These are phyloP conservation scores for Sebastes baramenuke DNA, from an alignment of 2,797 vertebrate species.

Conservation along the genomic window DNA sequence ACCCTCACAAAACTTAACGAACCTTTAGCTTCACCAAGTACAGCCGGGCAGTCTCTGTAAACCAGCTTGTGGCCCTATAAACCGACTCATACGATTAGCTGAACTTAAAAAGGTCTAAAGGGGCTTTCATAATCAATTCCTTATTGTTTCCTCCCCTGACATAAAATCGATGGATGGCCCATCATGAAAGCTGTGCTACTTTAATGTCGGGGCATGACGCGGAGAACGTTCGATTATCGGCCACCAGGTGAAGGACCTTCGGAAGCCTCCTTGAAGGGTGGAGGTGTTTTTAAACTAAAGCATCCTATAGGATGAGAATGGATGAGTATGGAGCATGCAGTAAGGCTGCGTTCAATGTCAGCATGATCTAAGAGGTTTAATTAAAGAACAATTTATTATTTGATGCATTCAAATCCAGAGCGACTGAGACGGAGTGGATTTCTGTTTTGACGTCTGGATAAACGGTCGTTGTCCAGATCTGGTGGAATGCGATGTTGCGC, in stretches of 20 bases:
- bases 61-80: neutral
- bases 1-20: neutral
- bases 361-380: neutral
- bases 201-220: conserved; percentile 45
- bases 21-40: neutral
- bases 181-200: conserved; percentile 51
- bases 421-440: neutral
- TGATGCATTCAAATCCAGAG: neutral
- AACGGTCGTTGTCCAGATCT: neutral
- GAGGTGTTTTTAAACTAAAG: conserved; percentile 10
- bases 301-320: neutral
- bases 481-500: fast-evolving
- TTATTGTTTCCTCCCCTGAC: conserved; percentile 40
- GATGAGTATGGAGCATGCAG: neutral
- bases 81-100: neutral
- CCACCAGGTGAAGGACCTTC: conserved; percentile 47
- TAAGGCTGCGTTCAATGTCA: neutral
- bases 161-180: conserved; percentile 61
- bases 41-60: neutral
- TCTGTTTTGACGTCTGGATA: neutral
- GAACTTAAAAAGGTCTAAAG: conserved; percentile 40
- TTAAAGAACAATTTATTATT: neutral
- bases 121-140: conserved; percentile 56
- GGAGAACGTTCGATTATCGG: conserved; percentile 44
- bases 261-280: conserved; percentile 15